Conservation (phyloP, 2,797 vertebrate species). For the Mastacembelus armatus region DNA sequence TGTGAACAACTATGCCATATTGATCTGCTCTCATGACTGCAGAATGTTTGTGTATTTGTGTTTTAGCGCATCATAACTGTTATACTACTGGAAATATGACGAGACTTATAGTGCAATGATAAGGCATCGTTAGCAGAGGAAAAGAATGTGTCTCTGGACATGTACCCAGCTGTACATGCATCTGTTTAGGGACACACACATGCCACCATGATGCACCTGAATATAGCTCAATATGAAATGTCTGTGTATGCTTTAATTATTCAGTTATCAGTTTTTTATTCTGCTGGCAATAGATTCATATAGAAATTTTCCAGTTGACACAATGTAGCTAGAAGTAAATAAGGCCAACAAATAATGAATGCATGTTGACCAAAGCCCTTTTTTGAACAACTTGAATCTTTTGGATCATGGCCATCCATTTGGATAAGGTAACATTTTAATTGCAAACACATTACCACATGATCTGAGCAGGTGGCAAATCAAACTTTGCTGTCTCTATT, state of each 20-base stretch:
- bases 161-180: conserved; percentile 44
- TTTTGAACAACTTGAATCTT: neutral
- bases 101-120: conserved; percentile 36
- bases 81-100: conserved; percentile 35
- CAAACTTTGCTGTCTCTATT: neutral
- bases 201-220: conserved; percentile 19
- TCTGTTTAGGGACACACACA: conserved; percentile 7
- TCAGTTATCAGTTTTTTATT: conserved; percentile 47
- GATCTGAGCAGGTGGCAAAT: neutral
- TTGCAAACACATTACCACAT: neutral
- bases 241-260: conserved; percentile 30
- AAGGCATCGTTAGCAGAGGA: conserved; percentile 62
- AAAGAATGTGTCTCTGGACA: conserved; percentile 50
- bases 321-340: conserved; percentile 19
- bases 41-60: conserved; percentile 37
- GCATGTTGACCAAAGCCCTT: neutral
- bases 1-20: conserved; percentile 53
- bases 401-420: neutral
- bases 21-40: conserved; percentile 54
- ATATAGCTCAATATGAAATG: conserved; percentile 24
- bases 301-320: conserved; percentile 43
- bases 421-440: conserved; percentile 6
- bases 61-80: conserved; percentile 47
- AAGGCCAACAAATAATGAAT: conserved; percentile 21
- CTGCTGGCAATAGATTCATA: conserved; percentile 28